These are phyloP conservation scores for Poeciliopsis turneri DNA, from an alignment of 2,797 vertebrate genomes.

Conservation along the genomic window DNA sequence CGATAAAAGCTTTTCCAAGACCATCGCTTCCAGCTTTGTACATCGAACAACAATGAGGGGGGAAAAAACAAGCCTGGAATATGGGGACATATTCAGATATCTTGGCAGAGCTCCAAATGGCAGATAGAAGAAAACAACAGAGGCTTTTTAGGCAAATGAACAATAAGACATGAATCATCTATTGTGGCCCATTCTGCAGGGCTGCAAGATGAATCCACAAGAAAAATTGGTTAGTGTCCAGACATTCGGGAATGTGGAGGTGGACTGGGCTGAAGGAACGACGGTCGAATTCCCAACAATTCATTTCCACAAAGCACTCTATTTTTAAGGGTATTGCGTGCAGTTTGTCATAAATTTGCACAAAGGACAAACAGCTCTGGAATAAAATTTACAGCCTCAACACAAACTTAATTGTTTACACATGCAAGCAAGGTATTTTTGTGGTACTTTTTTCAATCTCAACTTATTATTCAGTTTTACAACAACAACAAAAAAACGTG, in stretches of 20 bases:
- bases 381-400: not conserved
- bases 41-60: constrained; percentile 50
- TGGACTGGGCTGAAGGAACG: constrained; percentile 12
- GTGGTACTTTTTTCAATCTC: not conserved
- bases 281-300: constrained; percentile 9
- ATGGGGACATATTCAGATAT: constrained; percentile 52
- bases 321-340: not conserved
- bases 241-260: constrained; percentile 22
- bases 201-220: constrained; percentile 43
- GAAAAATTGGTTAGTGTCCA: constrained; percentile 48
- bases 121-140: constrained; percentile 47
- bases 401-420: not conserved
- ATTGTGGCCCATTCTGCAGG: constrained; percentile 56
- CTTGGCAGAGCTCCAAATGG: constrained; percentile 59
- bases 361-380: not conserved
- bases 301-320: constrained; percentile 8
- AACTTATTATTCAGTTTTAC: not conserved
- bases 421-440: not conserved
- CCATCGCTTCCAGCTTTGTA: constrained; percentile 29
- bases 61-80: constrained; percentile 30
- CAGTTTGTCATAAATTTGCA: not conserved
- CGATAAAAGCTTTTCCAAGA: constrained; percentile 23
- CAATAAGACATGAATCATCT: constrained; percentile 78
- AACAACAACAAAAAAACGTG: not conserved
- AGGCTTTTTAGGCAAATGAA: constrained; percentile 60